Evolutionary conservation across 2,888 invertebrate genomes (phyloP).

Genomic region (Chelonus formosanus): DNA sequence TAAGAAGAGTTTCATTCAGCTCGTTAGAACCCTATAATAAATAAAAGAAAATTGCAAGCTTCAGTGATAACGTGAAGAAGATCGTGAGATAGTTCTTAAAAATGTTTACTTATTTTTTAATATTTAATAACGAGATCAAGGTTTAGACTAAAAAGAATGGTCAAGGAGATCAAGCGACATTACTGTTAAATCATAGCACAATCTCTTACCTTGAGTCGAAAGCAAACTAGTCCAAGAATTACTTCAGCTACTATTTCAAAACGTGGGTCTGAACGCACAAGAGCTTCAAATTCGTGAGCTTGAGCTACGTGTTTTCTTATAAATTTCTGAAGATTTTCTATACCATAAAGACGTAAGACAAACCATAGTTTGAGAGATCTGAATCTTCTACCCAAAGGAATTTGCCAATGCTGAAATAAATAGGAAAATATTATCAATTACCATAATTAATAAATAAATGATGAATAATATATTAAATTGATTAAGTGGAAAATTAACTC

Average conservation of each 20-base stretch:
- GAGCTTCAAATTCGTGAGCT: constrained; percentile 86
- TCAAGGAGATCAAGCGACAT: constrained; percentile 18
- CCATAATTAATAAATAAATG: neutral
- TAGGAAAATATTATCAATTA: neutral
- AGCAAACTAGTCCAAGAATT: constrained; percentile 95
- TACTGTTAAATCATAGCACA: constrained; percentile 9
- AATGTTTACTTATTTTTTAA: neutral
- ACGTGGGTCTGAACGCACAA: constrained; percentile 78
- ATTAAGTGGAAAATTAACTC: no score
- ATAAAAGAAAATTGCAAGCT: neutral
- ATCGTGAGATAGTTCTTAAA: neutral
- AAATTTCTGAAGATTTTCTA: constrained; percentile 85
- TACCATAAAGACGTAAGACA: constrained; percentile 88
- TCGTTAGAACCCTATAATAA: constrained; percentile 76
- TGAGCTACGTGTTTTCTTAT: constrained; percentile 86
- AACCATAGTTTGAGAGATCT: constrained; percentile 95
- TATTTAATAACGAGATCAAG: constrained; percentile 13
- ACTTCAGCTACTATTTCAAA: constrained; percentile 93
- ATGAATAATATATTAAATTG: no score
- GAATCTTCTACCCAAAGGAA: constrained; percentile 92
- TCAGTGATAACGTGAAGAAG: neutral
- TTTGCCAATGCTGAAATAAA: constrained; percentile 85
- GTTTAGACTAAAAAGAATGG: constrained; percentile 1
- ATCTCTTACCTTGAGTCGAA: constrained; percentile 78
- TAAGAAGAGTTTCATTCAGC: constrained; percentile 80